phyloP scores from a whole-genome alignment of 2,797 vertebrate genomes.

The Chelon auratus region DNA sequence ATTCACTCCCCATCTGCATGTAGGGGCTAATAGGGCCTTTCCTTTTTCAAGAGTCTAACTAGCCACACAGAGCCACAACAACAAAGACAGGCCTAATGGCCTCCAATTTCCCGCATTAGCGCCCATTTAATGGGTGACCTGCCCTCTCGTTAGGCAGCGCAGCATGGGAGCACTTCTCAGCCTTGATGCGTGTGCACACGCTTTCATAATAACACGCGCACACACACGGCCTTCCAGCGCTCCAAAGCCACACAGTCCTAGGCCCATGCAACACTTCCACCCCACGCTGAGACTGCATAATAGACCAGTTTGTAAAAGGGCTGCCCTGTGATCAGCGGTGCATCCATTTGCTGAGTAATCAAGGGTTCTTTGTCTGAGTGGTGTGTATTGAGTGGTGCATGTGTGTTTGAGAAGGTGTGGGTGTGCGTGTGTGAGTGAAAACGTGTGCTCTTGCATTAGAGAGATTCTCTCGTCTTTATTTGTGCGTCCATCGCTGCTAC shows the following conservation, averaged over 20 bases:
- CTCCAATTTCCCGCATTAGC: constrained; percentile 86
- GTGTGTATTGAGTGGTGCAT: constrained; percentile 39
- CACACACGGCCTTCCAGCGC: constrained; percentile 42
- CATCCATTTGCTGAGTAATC: constrained; percentile 78
- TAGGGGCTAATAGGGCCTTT: constrained; percentile 81
- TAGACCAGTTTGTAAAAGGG: constrained; percentile 73
- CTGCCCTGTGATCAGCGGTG: constrained; percentile 71
- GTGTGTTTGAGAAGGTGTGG: constrained; percentile 28
- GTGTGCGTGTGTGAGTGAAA: constrained; percentile 23
- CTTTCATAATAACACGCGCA: constrained; percentile 35
- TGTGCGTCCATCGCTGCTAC: constrained; percentile 31
- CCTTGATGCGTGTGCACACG: constrained; percentile 26
- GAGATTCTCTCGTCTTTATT: constrained; percentile 56
- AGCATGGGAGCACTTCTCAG: constrained; percentile 79
- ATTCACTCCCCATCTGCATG: constrained; percentile 67
- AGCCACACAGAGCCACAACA: constrained; percentile 76
- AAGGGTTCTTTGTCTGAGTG: constrained; percentile 69
- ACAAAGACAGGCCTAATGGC: constrained; percentile 83
- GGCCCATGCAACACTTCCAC: constrained; percentile 75
- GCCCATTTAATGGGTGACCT: constrained; percentile 84
- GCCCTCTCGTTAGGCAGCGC: constrained; percentile 81
- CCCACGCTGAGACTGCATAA: constrained; percentile 78
- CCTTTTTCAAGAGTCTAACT: constrained; percentile 75
- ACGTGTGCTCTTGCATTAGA: constrained; percentile 22
- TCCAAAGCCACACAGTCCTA: constrained; percentile 50